A percentile compares a stretch with the other conserved stretches of the same genome.
Conservation (phyloP, 2,888 invertebrate genomes). For the Volucella bombylans region DNA sequence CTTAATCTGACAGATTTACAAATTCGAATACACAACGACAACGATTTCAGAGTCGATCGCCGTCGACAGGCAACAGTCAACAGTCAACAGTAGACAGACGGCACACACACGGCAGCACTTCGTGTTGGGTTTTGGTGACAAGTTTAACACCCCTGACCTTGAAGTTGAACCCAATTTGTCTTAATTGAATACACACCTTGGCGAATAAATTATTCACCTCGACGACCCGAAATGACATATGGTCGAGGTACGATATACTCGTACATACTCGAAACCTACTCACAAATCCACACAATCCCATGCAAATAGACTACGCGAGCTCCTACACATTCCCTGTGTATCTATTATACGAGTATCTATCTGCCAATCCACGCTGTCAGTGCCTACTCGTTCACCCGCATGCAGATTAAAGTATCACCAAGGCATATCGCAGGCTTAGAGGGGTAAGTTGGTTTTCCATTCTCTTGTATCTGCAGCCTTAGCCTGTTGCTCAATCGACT, state of each 20-base stretch:
- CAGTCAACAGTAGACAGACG: neutral
- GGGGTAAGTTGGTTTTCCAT: slow-evolving; percentile 9
- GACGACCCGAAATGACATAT: slow-evolving; percentile 41
- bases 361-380: neutral
- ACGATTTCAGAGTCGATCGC: neutral
- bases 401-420: neutral
- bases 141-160: slow-evolving; percentile 58
- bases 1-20: slow-evolving; percentile 15
- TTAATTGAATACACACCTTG: slow-evolving; percentile 68
- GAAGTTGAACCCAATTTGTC: slow-evolving; percentile 66
- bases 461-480: neutral
- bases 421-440: neutral
- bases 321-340: slow-evolving; percentile 18
- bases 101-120: slow-evolving; percentile 7
- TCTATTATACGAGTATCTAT: neutral
- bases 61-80: slow-evolving; percentile 3
- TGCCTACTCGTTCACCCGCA: slow-evolving; percentile 1
- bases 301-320: slow-evolving; percentile 41
- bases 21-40: neutral
- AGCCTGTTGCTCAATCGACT: neutral
- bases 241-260: slow-evolving; percentile 13
- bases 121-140: slow-evolving; percentile 21
- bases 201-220: slow-evolving; percentile 57
- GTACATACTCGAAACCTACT: too few relatives aligned
- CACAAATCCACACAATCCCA: too few relatives aligned